Evolutionary conservation across 2,797 vertebrate species (phyloP).

Genomic region (Macropodus opercularis): DNA sequence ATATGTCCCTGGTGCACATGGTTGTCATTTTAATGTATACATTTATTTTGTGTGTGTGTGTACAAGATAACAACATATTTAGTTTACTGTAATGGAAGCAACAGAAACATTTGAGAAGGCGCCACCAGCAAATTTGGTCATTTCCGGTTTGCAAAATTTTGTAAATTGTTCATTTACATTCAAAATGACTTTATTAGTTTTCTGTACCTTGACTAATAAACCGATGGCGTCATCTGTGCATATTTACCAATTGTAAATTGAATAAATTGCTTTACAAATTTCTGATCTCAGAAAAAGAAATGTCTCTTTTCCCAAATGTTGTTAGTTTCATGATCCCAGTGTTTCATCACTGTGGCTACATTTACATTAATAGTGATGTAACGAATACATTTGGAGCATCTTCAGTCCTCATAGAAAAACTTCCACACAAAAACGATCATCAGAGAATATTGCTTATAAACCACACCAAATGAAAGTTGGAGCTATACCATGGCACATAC

Average conservation of each 20-base stretch:
- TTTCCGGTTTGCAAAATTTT: neutral
- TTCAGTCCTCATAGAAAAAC: conserved; percentile 17
- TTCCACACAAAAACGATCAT: conserved; percentile 48
- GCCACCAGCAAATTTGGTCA: neutral
- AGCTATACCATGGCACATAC: conserved; percentile 40
- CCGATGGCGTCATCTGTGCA: neutral
- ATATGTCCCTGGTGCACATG: neutral
- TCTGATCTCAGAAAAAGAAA: neutral
- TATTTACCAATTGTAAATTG: neutral
- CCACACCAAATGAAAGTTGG: conserved; percentile 46
- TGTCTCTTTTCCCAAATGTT: neutral
- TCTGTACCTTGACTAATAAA: neutral
- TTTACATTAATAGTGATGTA: neutral
- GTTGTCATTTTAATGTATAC: neutral
- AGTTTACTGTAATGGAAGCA: neutral
- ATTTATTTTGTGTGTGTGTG: neutral
- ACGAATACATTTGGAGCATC: conserved; percentile 1
- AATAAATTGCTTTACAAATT: conserved; percentile 6
- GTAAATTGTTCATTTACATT: neutral
- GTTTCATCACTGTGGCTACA: conserved; percentile 25
- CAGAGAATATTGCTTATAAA: conserved; percentile 55
- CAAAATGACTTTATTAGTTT: neutral
- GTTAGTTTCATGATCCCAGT: neutral
- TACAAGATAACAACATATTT: neutral
- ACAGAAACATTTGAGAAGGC: neutral